Evolutionary conservation across 2,888 invertebrate genomes (phyloP), one percentile per base, ranked within the genome.

Genomic region (Ligdia adustata): DNA sequence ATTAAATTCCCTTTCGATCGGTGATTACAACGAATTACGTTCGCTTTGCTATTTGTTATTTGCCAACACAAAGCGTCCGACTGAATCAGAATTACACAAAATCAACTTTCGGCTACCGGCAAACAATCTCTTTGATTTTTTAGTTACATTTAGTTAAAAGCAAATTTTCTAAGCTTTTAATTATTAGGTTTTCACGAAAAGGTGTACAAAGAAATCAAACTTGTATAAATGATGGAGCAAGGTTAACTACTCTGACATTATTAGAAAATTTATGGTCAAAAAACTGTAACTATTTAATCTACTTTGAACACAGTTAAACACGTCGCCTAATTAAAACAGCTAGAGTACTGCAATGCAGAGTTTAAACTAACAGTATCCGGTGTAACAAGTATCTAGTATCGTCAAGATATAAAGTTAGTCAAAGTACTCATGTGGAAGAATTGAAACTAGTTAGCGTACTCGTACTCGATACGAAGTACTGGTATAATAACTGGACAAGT

Each of bases 311-410:
- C 5, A 9, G 11, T 15, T 39, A 29, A 75, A 80, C 69, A 72
- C 75, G 67, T 82, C 76, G 60, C 66, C 75, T 82, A 82, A 85
- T 85, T 85, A 78, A 72, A 62, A n/a, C n/a, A n/a, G 64, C 67
- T 58, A 70, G 64, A 75, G 49, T 49, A 65, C 74, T 82, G 84
- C 82, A 82, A 62, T 82, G 84, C 85, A 80, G 82, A 69, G 66
- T 34, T 34, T 9, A 11, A 16, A 16, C 9, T 32, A 16, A 16
- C 24, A 38, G 13, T 20, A 24, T n/a, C 6, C 18, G 18, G 4
- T 18, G 18, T 18, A 18, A 18, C 18, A 18, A 26, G 15, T 27
- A 16, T 18, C 16, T 27, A 75, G 78, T 81, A 82, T 76, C 71
- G 71, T 72, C 74, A 74, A 81, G 76, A 68, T 66, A 64, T 64